Evolutionary conservation across 1,140 invertebrate species (phyloP).

Genomic region (Lasioglossum baleicum): DNA sequence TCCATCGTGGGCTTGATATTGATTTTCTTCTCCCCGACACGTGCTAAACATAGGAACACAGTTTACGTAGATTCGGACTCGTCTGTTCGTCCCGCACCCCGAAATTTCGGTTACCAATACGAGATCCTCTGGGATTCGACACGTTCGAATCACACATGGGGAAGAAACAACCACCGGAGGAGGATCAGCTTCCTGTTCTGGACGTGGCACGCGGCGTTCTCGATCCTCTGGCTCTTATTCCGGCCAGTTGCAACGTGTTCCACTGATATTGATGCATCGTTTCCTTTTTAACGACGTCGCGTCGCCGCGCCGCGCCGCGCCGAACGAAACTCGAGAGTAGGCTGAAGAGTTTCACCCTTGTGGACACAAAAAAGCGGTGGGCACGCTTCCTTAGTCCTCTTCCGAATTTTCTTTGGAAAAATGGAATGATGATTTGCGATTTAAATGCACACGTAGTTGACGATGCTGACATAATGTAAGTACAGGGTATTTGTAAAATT

Average conservation of each 20-base stretch:
- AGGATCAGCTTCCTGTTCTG: conserved; percentile 39
- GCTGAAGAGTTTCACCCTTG: background rate
- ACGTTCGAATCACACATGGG: conserved; percentile 42
- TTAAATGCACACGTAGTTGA: no score
- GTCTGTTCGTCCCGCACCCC: conserved; percentile 4
- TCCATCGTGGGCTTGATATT: background rate
- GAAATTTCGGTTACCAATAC: conserved; percentile 35
- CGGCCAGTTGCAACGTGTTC: conserved; percentile 24
- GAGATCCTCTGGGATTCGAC: conserved; percentile 29
- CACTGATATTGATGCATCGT: conserved; percentile 28
- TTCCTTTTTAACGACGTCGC: conserved; percentile 8
- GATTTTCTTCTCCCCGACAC: background rate
- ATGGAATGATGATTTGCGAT: no score
- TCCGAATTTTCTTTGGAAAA: no score
- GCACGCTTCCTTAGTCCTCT: background rate
- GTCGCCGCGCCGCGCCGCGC: no score
- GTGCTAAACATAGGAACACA: background rate
- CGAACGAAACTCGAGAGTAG: no score
- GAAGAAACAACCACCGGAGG: background rate
- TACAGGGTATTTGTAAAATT: no score
- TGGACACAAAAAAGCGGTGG: background rate
- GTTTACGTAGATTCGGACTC: conserved; percentile 1
- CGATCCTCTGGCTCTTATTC: background rate
- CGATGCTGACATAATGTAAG: no score
- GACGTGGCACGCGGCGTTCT: background rate